phyloP scores from a whole-genome alignment of 2,113 vertebrate species.

The Trinectes maculatus region DNA sequence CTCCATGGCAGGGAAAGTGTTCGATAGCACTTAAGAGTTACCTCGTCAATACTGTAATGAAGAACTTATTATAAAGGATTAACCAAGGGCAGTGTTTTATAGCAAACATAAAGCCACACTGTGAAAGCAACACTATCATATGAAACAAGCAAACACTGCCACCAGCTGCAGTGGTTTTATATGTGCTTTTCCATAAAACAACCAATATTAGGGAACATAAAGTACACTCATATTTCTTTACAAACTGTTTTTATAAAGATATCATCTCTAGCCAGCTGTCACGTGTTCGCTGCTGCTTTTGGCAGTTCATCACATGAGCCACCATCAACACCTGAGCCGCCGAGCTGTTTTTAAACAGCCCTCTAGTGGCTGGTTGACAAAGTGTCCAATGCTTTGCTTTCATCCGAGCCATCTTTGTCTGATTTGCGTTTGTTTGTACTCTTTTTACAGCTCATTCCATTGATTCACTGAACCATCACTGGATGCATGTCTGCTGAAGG shows the following conservation, averaged over 20 bases:
- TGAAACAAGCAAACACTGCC: background rate
- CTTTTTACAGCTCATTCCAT: background rate
- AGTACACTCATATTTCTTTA: background rate
- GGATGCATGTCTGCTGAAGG: background rate
- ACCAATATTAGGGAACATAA: background rate
- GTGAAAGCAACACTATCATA: background rate
- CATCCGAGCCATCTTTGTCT: background rate
- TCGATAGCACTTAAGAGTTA: slow-evolving; percentile 22
- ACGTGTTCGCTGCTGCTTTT: background rate
- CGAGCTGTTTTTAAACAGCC: slow-evolving; percentile 20
- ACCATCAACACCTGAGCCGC: slow-evolving; percentile 6
- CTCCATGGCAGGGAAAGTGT: slow-evolving; percentile 42
- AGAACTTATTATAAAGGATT: slow-evolving; percentile 17
- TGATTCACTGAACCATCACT: background rate
- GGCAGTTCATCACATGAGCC: background rate
- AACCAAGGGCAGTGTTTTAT: slow-evolving; percentile 16
- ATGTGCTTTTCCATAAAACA: background rate
- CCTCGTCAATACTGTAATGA: slow-evolving; percentile 26
- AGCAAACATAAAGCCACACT: slow-evolving; percentile 4
- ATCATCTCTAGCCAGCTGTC: background rate
- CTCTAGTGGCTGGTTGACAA: slow-evolving; percentile 1
- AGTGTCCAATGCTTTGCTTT: background rate
- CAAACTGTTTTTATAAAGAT: background rate
- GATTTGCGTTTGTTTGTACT: background rate
- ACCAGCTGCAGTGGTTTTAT: background rate